Percentiles rank a stretch among this genome's conserved stretches.
Conservation (phyloP, 2,113 vertebrate genomes). For the Tympanuchus pallidicinctus region DNA sequence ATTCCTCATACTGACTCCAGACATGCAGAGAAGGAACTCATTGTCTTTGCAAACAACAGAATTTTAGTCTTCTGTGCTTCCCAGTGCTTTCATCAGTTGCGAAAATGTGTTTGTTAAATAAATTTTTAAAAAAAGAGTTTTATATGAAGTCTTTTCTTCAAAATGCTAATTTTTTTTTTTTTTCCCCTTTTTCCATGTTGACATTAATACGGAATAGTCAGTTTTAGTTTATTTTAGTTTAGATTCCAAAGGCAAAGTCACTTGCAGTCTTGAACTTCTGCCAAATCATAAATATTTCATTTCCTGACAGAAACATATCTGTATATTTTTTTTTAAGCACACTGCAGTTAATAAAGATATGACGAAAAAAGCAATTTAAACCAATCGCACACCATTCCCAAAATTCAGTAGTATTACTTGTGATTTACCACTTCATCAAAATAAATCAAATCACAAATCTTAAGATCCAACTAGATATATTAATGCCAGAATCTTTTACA, state of each 20-base stretch:
- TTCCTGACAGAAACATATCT: background rate
- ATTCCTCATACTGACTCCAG: background rate
- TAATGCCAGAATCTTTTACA: background rate
- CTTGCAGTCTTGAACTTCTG: background rate
- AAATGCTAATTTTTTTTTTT: no score
- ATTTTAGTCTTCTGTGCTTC: background rate
- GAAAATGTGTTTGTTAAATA: background rate
- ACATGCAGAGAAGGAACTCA: background rate
- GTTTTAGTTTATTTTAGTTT: background rate
- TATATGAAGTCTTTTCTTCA: no score
- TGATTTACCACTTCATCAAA: background rate
- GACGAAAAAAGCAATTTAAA: background rate
- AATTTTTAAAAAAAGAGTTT: background rate
- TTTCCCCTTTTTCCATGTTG: background rate
- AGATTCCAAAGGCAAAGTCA: background rate
- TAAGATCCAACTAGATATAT: background rate
- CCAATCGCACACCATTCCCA: background rate
- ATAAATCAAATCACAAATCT: background rate
- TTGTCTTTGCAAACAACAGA: background rate
- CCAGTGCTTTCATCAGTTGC: background rate
- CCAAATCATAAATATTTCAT: background rate
- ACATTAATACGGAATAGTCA: background rate
- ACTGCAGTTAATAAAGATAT: background rate
- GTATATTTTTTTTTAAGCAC: background rate
- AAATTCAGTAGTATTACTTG: background rate